phyloP scores from a whole-genome alignment of 2,888 invertebrate species.

The Trissolcus brochymenae region DNA sequence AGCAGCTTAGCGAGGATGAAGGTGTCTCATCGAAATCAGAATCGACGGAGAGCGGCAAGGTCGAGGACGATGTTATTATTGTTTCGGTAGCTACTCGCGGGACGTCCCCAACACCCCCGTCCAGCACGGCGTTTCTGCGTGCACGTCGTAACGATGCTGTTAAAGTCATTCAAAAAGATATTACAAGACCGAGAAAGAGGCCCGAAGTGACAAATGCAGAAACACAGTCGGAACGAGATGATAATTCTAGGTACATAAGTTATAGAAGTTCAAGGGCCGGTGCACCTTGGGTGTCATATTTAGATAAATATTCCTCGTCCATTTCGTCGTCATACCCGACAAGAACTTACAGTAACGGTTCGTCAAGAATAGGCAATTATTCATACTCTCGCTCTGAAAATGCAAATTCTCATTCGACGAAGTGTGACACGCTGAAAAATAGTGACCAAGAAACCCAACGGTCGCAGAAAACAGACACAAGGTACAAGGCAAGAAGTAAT shows the following conservation, averaged over 20 bases:
- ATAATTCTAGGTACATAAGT: constrained; percentile 82
- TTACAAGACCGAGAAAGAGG: constrained; percentile 78
- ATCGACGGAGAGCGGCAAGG: constrained; percentile 36
- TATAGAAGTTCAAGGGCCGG: constrained; percentile 79
- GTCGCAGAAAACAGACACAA: constrained; percentile 48
- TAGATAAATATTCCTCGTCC: constrained; percentile 73
- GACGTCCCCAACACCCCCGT: constrained; percentile 86
- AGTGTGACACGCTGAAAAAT: constrained; percentile 58
- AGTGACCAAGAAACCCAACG: constrained; percentile 35
- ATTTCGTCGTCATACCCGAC: constrained; percentile 53
- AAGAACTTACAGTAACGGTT: constrained; percentile 56
- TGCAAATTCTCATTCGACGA: constrained; percentile 51
- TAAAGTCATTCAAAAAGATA: constrained; percentile 83
- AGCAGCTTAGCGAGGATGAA: constrained; percentile 54
- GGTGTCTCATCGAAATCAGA: constrained; percentile 40
- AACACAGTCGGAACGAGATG: constrained; percentile 86
- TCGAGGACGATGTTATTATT: constrained; percentile 52
- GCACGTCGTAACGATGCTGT: constrained; percentile 85
- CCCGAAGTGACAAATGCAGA: constrained; percentile 83
- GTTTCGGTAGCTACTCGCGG: constrained; percentile 84
- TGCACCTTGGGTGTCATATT: constrained; percentile 82
- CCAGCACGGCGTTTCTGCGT: constrained; percentile 80
- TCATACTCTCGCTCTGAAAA: constrained; percentile 64
- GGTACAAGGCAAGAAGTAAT: constrained; percentile 46
- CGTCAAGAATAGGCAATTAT: constrained; percentile 66